Evolutionary conservation across 1,140 invertebrate genomes (phyloP).

Genomic region (Drosophila sturtevanti): DNA sequence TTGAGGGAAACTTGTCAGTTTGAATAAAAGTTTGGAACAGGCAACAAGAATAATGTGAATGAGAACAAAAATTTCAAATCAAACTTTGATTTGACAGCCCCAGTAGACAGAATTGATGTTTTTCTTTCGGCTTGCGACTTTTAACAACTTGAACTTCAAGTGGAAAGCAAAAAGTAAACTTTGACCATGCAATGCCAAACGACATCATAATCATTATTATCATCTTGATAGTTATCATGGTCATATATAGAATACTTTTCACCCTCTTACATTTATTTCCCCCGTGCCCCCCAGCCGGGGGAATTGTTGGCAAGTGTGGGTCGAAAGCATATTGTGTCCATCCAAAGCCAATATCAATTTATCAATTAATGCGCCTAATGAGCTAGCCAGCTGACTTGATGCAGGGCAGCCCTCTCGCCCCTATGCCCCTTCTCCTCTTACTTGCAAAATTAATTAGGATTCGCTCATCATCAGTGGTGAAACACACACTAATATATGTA

Average conservation of each 20-base stretch:
- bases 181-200: constrained; percentile 23
- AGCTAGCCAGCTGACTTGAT: constrained; percentile 73
- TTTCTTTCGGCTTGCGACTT: constrained; percentile 44
- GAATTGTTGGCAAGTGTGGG: background rate
- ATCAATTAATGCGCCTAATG: constrained; percentile 79
- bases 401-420: constrained; percentile 35
- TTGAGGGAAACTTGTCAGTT: constrained; percentile 70
- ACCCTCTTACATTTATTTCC: constrained; percentile 4
- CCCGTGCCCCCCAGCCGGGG: constrained; percentile 27
- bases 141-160: constrained; percentile 62
- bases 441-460: constrained; percentile 76
- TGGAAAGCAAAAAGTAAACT: constrained; percentile 37
- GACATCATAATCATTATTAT: constrained; percentile 29
- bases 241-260: constrained; percentile 2
- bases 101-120: constrained; percentile 62
- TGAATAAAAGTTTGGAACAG: constrained; percentile 69
- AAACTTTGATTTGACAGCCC: constrained; percentile 78
- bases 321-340: constrained; percentile 11
- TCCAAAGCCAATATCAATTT: constrained; percentile 73
- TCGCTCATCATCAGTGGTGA: constrained; percentile 68
- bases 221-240: constrained; percentile 5
- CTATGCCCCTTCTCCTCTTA: constrained; percentile 8
- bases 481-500: constrained; percentile 35
- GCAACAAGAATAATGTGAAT: constrained; percentile 2
- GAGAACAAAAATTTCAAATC: constrained; percentile 66